Evolutionary conservation across 23 tunicate species (phyloP).

Genomic region (Trididemnum miniatum): DNA sequence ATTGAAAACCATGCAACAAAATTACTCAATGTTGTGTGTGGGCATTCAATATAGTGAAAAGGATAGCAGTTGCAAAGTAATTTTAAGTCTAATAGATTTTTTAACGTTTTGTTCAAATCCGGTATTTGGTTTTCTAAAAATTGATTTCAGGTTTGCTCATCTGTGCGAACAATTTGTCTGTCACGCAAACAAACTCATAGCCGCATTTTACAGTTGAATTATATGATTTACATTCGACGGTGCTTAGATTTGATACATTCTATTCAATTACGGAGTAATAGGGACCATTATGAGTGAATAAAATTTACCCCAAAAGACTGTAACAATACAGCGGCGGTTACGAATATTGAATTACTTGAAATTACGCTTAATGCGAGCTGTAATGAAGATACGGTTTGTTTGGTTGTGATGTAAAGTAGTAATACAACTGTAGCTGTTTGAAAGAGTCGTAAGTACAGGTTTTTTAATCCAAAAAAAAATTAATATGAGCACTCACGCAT

Average conservation of each 20-base stretch:
- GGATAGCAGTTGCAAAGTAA: no score
- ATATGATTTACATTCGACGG: background rate
- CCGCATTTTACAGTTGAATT: background rate
- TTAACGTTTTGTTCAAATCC: no score
- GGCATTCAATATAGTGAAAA: no score
- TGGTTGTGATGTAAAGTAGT: background rate
- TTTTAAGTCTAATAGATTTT: no score
- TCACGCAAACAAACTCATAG: conserved; percentile 20
- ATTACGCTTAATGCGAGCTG: conserved; percentile 23
- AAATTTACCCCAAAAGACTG: background rate
- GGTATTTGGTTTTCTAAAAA: no score
- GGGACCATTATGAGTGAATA: background rate
- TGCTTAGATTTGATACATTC: background rate
- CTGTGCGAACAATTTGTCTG: background rate
- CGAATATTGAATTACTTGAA: conserved; percentile 45
- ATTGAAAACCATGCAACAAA: no score
- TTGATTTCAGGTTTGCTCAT: no score
- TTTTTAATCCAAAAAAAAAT: background rate
- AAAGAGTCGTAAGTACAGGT: conserved; percentile 9
- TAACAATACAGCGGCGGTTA: conserved; percentile 20
- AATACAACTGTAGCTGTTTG: conserved; percentile 19
- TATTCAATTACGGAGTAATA: conserved; percentile 25
- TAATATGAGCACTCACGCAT: background rate
- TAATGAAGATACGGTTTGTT: conserved; percentile 12
- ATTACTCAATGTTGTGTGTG: no score